Conservation (phyloP, 1,140 invertebrate species). For the Diuraphis noxia region DNA sequence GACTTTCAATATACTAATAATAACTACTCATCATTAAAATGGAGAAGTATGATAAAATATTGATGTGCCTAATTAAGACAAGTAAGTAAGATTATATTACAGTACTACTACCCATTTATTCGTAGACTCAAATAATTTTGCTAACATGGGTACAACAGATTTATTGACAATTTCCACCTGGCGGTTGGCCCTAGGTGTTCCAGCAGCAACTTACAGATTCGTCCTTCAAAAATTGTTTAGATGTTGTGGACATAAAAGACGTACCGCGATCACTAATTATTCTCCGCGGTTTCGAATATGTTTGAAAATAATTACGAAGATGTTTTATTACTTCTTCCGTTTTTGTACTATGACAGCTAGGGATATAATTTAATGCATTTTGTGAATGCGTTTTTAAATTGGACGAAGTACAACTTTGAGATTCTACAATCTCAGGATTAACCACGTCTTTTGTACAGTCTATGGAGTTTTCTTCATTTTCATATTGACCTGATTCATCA, state of each 20-base stretch:
- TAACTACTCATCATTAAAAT: too few species aligned
- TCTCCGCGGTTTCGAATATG: not conserved
- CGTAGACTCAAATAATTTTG: not conserved
- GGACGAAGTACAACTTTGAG: too few species aligned
- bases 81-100: too few species aligned
- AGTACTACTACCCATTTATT: too few species aligned
- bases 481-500: too few species aligned
- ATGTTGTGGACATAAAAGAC: not conserved
- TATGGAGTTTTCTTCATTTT: too few species aligned
- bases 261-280: not conserved
- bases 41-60: too few species aligned
- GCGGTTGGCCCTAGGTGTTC: not conserved
- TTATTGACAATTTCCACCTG: not conserved
- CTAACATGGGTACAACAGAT: not conserved
- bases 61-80: too few species aligned
- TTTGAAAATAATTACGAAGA: not conserved
- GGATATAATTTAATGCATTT: not conserved
- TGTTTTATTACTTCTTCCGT: not conserved
- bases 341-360: not conserved
- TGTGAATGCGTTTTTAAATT: too few species aligned
- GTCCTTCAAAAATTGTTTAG: not conserved
- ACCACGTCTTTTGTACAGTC: too few species aligned
- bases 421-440: too few species aligned
- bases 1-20: too few species aligned
- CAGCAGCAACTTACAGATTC: not conserved